Evolutionary conservation across 1,140 invertebrate genomes (phyloP).

Genomic region (Acromyrmex heyeri): DNA sequence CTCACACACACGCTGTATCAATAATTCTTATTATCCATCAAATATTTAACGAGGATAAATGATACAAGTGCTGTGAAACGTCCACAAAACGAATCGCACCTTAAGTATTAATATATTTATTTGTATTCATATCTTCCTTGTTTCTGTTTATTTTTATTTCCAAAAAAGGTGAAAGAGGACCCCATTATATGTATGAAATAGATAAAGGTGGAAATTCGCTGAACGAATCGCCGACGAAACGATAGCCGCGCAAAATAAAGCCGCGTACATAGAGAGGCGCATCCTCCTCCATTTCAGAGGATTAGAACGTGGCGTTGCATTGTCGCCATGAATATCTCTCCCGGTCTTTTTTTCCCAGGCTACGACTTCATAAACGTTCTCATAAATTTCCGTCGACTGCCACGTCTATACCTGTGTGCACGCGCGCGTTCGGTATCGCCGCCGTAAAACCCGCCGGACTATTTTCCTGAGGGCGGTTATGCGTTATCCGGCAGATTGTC

Average conservation of each 20-base stretch:
- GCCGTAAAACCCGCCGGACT: conserved; percentile 64
- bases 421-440: conserved; percentile 22
- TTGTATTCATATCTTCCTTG: not conserved
- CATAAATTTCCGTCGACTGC: conserved; percentile 70
- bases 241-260: conserved; percentile 62
- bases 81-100: too few species aligned
- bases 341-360: conserved; percentile 29
- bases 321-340: conserved; percentile 65
- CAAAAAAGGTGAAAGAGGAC: not conserved
- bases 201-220: conserved; percentile 45
- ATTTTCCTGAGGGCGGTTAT: conserved; percentile 70
- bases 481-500: conserved; percentile 76
- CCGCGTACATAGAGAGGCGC: conserved; percentile 25
- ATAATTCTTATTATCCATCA: too few species aligned
- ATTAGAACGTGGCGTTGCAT: conserved; percentile 67
- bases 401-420: not conserved
- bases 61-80: too few species aligned
- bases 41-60: too few species aligned
- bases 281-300: conserved; percentile 59
- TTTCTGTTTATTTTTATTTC: not conserved
- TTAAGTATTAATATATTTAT: conserved; percentile 11
- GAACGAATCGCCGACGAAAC: conserved; percentile 69
- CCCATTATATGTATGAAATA: not conserved
- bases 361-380: conserved; percentile 75
- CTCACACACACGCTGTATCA: too few species aligned